phyloP scores from a whole-genome alignment of 2,888 invertebrate species.

The Protonemura montana region DNA sequence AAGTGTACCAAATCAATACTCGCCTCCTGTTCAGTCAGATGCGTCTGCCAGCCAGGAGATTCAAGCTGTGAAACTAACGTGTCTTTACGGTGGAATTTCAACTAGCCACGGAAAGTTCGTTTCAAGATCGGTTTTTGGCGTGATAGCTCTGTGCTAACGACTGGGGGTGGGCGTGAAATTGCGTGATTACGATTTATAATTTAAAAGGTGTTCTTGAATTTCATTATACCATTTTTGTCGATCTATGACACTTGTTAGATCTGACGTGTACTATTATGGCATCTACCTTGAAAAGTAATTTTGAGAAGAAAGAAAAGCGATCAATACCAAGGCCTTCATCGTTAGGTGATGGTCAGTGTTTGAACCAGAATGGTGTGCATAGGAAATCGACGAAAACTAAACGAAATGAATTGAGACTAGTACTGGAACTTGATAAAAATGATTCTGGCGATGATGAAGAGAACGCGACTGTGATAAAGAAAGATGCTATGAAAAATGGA shows the following conservation, averaged over 20 bases:
- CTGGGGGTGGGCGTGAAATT: background rate
- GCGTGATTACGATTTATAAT: background rate
- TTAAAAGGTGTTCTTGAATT: constrained; percentile 18
- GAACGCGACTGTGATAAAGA: constrained; percentile 50
- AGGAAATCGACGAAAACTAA: constrained; percentile 57
- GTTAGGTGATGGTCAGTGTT: constrained; percentile 30
- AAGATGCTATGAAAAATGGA: background rate
- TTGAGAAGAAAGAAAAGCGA: constrained; percentile 36
- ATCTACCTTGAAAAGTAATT: constrained; percentile 13
- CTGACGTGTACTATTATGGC: background rate
- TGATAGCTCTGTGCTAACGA: background rate
- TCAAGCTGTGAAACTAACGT: background rate
- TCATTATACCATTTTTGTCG: background rate
- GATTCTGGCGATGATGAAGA: constrained; percentile 40
- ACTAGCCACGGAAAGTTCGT: background rate
- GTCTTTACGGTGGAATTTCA: background rate
- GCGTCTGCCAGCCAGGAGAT: background rate
- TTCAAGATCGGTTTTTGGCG: background rate
- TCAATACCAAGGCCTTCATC: constrained; percentile 29
- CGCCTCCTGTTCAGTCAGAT: background rate
- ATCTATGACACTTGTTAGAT: constrained; percentile 1
- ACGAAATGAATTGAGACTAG: constrained; percentile 56
- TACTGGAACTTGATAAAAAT: constrained; percentile 53
- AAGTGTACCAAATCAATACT: constrained; percentile 4
- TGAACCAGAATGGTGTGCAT: constrained; percentile 50